Evolutionary conservation across 2,113 vertebrate species (phyloP), one percentile per base, ranked within the genome.

Genomic region (Carassius auratus): DNA sequence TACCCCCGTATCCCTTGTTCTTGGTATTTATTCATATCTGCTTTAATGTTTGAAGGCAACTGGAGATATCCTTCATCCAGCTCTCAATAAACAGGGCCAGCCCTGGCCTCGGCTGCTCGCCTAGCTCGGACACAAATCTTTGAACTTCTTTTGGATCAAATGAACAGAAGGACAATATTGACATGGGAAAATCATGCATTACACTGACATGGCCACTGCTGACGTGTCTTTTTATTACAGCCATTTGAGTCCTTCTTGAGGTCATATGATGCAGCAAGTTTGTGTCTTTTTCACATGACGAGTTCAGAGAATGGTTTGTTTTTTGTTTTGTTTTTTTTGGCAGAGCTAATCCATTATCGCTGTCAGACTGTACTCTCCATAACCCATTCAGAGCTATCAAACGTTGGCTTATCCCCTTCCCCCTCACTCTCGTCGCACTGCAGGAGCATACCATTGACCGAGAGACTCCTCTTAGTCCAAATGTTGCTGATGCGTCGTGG

Each of bases 381-480:
- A 42, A 99, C 98, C 98, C 98, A 99, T 91, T 99, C 98, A 0
- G 97, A 96, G 92, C 97, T 98, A 89, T 97, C 97, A 0, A 96
- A 93, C 23, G 95, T 95, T 83, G 96, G 97, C 89, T 97, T 96
- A 15, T 95, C 95, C 64, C 95, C 96, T 85, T 93, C 94, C 14
- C 95, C 90, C 14, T 98, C 97, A 86, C 94, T 97, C 87, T 97
- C 97, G 74, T 98, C 96, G 0, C 96, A 98, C 90, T 98, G 97
- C 92, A 99, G 94, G 86, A 99, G 94, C 97, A 98, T 99, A 91
- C 98, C 97, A 0, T 99, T 99, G 74, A 99, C 97, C 0, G 98
- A 99, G 84, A 99, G 95, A 92, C 98, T 99, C 89, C 98, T 96
- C 90, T 98, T 99, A 94, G 98, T 99, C 98, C 98, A 99, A 95